Base-by-base conservation (phyloP, 92 coral and sea anemone genomes). In the Bergia puertoricense region DNA sequence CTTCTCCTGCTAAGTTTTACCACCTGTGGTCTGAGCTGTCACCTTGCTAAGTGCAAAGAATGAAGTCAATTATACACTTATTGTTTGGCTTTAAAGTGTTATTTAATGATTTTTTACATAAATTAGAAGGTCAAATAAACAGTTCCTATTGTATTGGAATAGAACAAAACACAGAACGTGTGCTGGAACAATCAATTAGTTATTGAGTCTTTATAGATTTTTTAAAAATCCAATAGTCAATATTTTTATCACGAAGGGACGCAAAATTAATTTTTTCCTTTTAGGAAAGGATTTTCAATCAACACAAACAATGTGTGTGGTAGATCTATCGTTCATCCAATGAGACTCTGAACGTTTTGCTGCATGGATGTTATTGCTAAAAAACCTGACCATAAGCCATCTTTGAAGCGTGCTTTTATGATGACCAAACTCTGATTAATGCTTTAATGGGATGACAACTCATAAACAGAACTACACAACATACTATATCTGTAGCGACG, bases 51-150 rank as follows among this genome's bases (percentile, higher is more conserved):
- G 84, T 91, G 89, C 91, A 89, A 91, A 85, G 93, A 91, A 89
- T 86, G 91, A 85, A 85, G 90, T 80, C 91, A 91, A 91, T 91
- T 80, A 89, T 42, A 80, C 73, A 81, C 80, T 80, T 90, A 79
- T 89, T 91, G 93, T 89, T 91, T 85, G 81, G 51, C 90, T 85
- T 91, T 90, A 91, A 85, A 66, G 91, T 91, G 90, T 89, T 84
- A 84, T 84, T 84, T 84, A 72, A 84, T 84, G 78, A 84, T 84
- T 84, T 76, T 79, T 84, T 50, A 84, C 87, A 84, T 84, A 72
- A 69, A 46, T 84, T 84, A 69, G 87, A 84, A 84, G 87, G 79
- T 84, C 87, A 84, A 84, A 69, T 84, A 84, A 84, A 84, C 87
- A 84, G 36, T 14, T 84, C 30, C 79, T 37, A 84, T 38, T 45